phyloP scores from a whole-genome alignment of 2,797 vertebrate genomes.

The Cryptoblepharus egeriae region DNA sequence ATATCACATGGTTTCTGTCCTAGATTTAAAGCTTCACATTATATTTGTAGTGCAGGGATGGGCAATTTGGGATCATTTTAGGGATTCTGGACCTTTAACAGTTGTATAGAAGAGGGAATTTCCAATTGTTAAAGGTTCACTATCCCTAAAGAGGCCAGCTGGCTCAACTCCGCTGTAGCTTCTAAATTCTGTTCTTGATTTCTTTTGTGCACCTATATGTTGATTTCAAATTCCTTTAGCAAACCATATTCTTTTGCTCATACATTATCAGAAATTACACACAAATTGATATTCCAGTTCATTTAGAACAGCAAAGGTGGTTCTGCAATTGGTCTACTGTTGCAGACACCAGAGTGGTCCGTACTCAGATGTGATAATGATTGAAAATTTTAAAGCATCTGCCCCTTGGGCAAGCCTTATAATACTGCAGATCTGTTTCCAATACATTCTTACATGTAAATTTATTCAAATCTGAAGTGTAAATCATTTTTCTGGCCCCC shows the following conservation, averaged over 20 bases:
- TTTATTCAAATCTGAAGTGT: too few species aligned
- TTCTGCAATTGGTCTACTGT: conserved; percentile 23
- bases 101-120: too few species aligned
- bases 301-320: conserved; percentile 31
- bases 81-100: too few species aligned
- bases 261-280: conserved; percentile 31
- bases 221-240: background rate
- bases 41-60: too few species aligned
- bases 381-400: background rate
- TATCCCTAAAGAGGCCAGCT: too few species aligned
- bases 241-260: background rate
- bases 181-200: background rate
- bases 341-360: conserved; percentile 1
- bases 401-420: too few species aligned
- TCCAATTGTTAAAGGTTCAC: too few species aligned
- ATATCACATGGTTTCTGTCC: background rate
- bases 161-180: too few species aligned
- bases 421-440: too few species aligned
- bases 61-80: too few species aligned
- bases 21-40: background rate
- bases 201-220: conserved; percentile 10
- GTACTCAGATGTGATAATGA: conserved; percentile 9
- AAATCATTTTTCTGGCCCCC: too few species aligned
- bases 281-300: conserved; percentile 13
- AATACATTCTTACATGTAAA: too few species aligned